Base-by-base conservation (phyloP, 2,113 vertebrate genomes). In the Lichenostomus cassidix region DNA sequence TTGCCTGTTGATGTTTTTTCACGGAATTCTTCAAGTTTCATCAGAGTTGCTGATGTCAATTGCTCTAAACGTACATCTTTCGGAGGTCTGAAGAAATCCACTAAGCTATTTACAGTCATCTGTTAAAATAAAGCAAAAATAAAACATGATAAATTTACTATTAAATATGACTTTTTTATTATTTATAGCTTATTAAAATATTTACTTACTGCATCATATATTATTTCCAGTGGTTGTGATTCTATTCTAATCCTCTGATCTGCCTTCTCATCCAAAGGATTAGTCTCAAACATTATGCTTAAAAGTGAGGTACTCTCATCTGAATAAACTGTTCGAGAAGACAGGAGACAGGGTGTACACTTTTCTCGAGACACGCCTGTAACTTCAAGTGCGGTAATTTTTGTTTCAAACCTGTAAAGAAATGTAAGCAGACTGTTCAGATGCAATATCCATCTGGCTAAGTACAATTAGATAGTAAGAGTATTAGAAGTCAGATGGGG, bases 1-100 rank as follows among this genome's bases (percentile, higher is more conserved):
- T 98, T 94, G 99, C 99, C 99, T 95, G 99, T 99, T 97, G 99
- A 98, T 69, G 99, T 99, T 94, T 98, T 99, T 62, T 99, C 99
- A 97, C 99, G 98, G 91, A 99, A 99, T 97, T 99, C 99, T 98
- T 99, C 99, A 89, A 99, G 98, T 95, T 99, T 99, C 98, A 98
- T 99, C 93, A 99, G 98, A 65, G 99, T 99, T 11, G 98, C 99
- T 35, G 99, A 99, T 25, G 99, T 99, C 75, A 99, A 78, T 69
- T 99, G 99, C 78, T 99, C 98, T 92, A 99, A 97, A 97, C 98
- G 98, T 58, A 99, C 98, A 58, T 99, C 98, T 83, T 98, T 98
- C 0, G 99, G 99, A 71, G 98, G 99, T 91, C 98, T 98, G 98
- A 99, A 99, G 97, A 99, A 99, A 18, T 98, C 98, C 5, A 98